These are phyloP conservation scores for Rhorus exstirpatorius DNA, from an alignment of 2,888 invertebrate species.

Conservation along the genomic window DNA sequence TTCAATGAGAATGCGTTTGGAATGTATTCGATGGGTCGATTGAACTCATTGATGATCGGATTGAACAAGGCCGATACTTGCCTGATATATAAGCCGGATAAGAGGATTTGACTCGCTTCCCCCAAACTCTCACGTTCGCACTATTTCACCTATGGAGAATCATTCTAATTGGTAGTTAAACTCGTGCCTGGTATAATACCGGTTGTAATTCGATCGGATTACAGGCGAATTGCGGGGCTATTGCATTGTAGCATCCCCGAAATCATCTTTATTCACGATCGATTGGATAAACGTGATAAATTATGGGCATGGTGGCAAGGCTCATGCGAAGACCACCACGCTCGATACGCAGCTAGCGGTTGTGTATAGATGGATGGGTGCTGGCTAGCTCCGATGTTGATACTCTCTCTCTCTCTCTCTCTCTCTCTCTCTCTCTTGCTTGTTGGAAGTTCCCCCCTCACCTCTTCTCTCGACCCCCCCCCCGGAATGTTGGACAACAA, in stretches of 20 bases:
- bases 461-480: slow-evolving; percentile 62
- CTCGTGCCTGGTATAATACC: slow-evolving; percentile 30
- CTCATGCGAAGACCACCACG: slow-evolving; percentile 41
- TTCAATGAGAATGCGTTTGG: too few relatives aligned
- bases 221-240: slow-evolving; percentile 36
- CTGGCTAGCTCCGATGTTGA: slow-evolving; percentile 8
- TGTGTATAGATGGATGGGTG: slow-evolving; percentile 1
- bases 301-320: slow-evolving; percentile 78
- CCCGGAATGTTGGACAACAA: slow-evolving; percentile 77
- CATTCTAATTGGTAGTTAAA: slow-evolving; percentile 19
- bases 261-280: slow-evolving; percentile 74
- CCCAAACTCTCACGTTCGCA: neutral
- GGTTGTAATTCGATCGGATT: slow-evolving; percentile 60
- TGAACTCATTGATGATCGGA: neutral
- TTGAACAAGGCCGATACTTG: neutral
- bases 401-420: too few relatives aligned
- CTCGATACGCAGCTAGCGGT: slow-evolving; percentile 31
- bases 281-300: slow-evolving; percentile 83
- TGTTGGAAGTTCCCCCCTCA: slow-evolving; percentile 53
- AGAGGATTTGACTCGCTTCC: slow-evolving; percentile 2
- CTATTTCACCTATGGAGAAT: slow-evolving; percentile 3
- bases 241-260: slow-evolving; percentile 51
- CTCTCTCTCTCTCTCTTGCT: slow-evolving; percentile 13
- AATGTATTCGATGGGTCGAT: neutral
- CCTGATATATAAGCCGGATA: slow-evolving; percentile 9